phyloP scores from a whole-genome alignment of 2,888 invertebrate species.

The Patella caerulea region DNA sequence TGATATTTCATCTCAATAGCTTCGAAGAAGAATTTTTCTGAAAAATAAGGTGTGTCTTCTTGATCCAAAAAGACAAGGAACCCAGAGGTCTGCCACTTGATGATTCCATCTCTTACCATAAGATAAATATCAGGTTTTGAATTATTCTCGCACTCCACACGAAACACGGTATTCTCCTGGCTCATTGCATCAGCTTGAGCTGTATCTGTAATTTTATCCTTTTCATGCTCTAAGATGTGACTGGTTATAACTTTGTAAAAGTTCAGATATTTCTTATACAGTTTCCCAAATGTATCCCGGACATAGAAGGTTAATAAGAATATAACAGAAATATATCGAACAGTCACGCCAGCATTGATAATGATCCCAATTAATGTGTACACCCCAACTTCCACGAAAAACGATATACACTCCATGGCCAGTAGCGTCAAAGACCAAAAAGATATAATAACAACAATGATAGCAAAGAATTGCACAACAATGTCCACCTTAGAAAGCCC shows the following conservation, averaged over 20 bases:
- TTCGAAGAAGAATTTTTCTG: constrained; percentile 50
- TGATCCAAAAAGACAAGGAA: constrained; percentile 56
- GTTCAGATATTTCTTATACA: constrained; percentile 58
- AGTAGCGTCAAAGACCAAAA: constrained; percentile 57
- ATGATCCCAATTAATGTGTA: constrained; percentile 65
- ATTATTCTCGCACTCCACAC: constrained; percentile 44
- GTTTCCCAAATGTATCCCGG: constrained; percentile 59
- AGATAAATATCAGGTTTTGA: constrained; percentile 35
- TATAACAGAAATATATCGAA: constrained; percentile 58
- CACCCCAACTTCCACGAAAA: constrained; percentile 61
- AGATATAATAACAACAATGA: constrained; percentile 49
- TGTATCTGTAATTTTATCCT: constrained; percentile 42
- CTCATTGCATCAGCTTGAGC: constrained; percentile 35
- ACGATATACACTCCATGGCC: constrained; percentile 60
- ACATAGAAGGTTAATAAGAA: constrained; percentile 60
- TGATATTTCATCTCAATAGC: constrained; percentile 50
- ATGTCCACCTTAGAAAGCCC: constrained; percentile 22
- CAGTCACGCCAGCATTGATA: constrained; percentile 57
- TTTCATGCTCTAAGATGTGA: constrained; percentile 29
- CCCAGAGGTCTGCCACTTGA: constrained; percentile 52
- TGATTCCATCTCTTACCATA: constrained; percentile 21
- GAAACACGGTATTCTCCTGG: constrained; percentile 60
- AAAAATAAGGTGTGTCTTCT: constrained; percentile 52
- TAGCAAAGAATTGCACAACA: constrained; percentile 41
- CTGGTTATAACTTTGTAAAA: constrained; percentile 53